Conservation (phyloP, 2,113 vertebrate genomes). For the Microtus pennsylvanicus region DNA sequence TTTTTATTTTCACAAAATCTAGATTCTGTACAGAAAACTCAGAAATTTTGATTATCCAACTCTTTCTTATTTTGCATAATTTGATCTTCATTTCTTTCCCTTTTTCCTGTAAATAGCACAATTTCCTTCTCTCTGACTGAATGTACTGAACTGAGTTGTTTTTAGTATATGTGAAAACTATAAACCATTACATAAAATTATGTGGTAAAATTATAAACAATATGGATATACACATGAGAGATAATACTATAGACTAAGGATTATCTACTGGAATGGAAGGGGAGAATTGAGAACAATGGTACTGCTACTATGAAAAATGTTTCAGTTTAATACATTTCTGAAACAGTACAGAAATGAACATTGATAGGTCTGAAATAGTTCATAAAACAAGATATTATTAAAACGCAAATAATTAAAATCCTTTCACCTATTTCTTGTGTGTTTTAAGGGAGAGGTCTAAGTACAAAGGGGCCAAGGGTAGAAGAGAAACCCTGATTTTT, state of each 20-base stretch:
- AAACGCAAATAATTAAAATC: slow-evolving; percentile 23
- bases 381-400: background rate
- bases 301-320: background rate
- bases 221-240: background rate
- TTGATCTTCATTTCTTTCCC: background rate
- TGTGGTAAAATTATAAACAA: background rate
- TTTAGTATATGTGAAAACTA: background rate
- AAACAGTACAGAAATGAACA: background rate
- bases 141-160: background rate
- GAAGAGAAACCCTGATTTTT: background rate
- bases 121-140: background rate
- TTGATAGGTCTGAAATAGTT: slow-evolving; percentile 13
- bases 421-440: background rate
- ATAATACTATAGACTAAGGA: background rate
- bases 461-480: background rate
- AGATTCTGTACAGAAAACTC: background rate
- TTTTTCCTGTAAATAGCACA: background rate
- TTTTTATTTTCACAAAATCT: background rate
- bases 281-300: background rate
- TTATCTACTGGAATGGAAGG: background rate
- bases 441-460: background rate
- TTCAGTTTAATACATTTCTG: background rate
- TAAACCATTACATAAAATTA: background rate
- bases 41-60: background rate
- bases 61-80: background rate